Evolutionary conservation across 2,888 invertebrate genomes (phyloP), one percentile per base, ranked within the genome.

Genomic region (Cheilosia soror): DNA sequence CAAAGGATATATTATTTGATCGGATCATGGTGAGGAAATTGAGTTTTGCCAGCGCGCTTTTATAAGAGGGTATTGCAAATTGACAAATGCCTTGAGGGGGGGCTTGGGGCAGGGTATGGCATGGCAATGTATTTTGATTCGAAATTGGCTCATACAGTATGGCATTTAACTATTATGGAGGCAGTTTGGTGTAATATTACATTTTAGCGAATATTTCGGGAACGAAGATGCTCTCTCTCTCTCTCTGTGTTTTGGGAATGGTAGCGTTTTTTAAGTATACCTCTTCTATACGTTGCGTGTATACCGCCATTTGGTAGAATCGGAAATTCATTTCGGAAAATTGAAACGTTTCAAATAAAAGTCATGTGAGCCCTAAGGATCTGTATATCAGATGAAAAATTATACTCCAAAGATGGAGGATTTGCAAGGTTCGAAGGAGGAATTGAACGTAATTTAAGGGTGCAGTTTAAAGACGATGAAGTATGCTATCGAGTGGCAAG

Each of bases 131-230:
- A 76, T 81, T 65, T 65, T 73, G 76, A 77, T 80, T 81, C 51
- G 66, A 72, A 77, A 85, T 81, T 72, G 76, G 57, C 72, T 77
- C 72, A 57, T 72, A 72, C 55, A 58, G 58, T 51, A 51, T 60
- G 75, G 57, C 79, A 79, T 84, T 79, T 75, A 84, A 84, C 79
- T 84, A 69, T 84, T 80, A 80, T 84, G 71, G 58, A 44, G 63
- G 80, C 75, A 55, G 42, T 84, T 84, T 80, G 71, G 60, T 66
- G 80, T 84, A 60, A 80, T 71, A 75, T 80, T 76, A 84, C 65
- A 65, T 84, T 84, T 79, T 71, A 66, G 75, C 58, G 69, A 65
- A 55, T 51, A 27, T 29, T 9, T 4, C 5, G 37, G 58, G 27
- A 15, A 13, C 11, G 27, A 4, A 13, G 11, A 25, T 27, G 25